Conservation (phyloP, 2,797 vertebrate genomes). For the Heterohyrax brucei region DNA sequence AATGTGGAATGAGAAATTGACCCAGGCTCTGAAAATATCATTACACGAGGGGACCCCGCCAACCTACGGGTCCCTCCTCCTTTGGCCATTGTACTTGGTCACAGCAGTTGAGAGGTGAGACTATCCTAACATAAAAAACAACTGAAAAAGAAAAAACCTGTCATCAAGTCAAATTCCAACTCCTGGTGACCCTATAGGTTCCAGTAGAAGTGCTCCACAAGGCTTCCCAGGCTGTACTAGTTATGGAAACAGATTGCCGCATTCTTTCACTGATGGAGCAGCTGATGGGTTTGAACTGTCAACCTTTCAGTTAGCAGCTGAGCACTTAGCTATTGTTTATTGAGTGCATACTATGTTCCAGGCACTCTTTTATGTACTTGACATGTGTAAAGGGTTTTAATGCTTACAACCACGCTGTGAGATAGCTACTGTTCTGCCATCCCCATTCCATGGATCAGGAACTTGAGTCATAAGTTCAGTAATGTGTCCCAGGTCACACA, state of each 20-base stretch:
- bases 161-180: too few relatives aligned
- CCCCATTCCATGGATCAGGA: neutral
- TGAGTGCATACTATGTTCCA: neutral
- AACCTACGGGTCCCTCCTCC: neutral
- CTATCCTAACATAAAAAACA: neutral
- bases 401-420: neutral
- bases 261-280: too few relatives aligned
- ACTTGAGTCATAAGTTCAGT: neutral
- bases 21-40: neutral
- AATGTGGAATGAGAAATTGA: neutral
- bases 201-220: too few relatives aligned
- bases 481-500: neutral
- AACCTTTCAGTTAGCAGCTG: too few relatives aligned
- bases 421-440: neutral
- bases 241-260: too few relatives aligned
- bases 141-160: too few relatives aligned
- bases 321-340: neutral
- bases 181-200: too few relatives aligned
- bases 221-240: too few relatives aligned
- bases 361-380: neutral
- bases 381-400: neutral
- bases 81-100: neutral
- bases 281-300: too few relatives aligned
- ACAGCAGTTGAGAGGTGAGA: neutral
- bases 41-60: fast-evolving